Conservation (phyloP, 2,888 invertebrate genomes). For the Phymatocera aterrima region DNA sequence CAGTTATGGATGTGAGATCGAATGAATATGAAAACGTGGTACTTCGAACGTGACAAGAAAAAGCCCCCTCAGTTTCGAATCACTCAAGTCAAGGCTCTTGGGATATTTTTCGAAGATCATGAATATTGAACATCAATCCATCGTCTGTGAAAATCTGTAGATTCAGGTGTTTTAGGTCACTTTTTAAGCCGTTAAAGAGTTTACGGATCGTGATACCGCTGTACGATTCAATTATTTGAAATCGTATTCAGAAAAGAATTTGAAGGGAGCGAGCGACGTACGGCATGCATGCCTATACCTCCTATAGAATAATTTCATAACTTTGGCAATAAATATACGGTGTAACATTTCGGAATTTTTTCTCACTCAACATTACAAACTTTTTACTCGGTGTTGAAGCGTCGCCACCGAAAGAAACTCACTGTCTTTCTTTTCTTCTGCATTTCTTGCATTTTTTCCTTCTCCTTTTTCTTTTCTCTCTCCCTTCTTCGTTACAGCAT, state of each 20-base stretch:
- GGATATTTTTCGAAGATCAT: conserved; percentile 20
- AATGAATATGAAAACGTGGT: conserved; percentile 21
- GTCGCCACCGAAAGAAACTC: conserved; percentile 11
- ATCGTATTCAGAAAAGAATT: background rate
- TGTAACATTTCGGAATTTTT: conserved; percentile 11
- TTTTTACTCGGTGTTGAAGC: conserved; percentile 38
- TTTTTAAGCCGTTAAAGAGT: background rate
- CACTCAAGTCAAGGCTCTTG: conserved; percentile 24
- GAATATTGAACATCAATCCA: conserved; percentile 2
- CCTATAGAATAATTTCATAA: background rate
- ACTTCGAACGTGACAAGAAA: conserved; percentile 33
- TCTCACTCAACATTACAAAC: conserved; percentile 26
- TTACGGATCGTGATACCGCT: conserved; percentile 9
- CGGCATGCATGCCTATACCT: background rate
- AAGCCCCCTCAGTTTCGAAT: conserved; percentile 25
- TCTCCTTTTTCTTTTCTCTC: background rate
- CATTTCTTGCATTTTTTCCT: background rate
- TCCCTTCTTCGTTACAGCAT: background rate
- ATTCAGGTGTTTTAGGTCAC: background rate
- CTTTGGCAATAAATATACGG: conserved; percentile 22
- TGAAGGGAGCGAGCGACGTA: background rate
- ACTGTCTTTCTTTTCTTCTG: background rate
- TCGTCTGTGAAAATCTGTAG: background rate
- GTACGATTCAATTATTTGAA: conserved; percentile 7
- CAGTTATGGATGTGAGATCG: conserved; percentile 14